These are phyloP conservation scores for Thaumetopoea pityocampa DNA, from an alignment of 1,140 invertebrate species.

Conservation along the genomic window DNA sequence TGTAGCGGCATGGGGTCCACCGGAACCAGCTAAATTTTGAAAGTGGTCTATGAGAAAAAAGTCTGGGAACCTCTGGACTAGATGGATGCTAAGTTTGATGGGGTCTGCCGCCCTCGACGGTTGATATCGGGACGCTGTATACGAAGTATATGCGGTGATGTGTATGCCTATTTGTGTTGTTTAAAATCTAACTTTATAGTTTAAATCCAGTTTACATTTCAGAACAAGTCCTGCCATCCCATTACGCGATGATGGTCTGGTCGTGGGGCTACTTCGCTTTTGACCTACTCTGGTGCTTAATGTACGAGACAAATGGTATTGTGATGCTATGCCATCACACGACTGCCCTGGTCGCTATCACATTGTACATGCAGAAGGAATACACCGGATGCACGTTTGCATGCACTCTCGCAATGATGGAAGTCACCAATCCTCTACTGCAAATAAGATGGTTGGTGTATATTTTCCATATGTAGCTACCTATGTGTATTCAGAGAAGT, in stretches of 20 bases:
- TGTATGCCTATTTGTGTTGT: no score
- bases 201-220: constrained; percentile 18
- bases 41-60: no score
- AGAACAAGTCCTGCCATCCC: constrained; percentile 35
- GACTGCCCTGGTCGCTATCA: constrained; percentile 65
- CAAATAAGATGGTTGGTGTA: constrained; percentile 75
- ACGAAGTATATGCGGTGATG: no score
- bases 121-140: no score
- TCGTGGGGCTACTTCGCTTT: constrained; percentile 77
- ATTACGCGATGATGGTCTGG: constrained; percentile 62
- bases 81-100: no score
- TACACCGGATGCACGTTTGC: constrained; percentile 72
- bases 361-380: constrained; percentile 65
- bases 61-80: no score
- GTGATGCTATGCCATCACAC: constrained; percentile 77
- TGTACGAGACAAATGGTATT: constrained; percentile 67
- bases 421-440: constrained; percentile 78
- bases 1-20: no score
- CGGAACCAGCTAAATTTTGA: no score
- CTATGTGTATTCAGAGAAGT: no score
- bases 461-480: background rate
- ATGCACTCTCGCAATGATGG: constrained; percentile 73
- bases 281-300: constrained; percentile 76
- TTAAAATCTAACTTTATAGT: no score
- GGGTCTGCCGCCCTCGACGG: no score